Base-by-base conservation (phyloP, 1,140 invertebrate species). In the Rhynchophorus ferrugineus region DNA sequence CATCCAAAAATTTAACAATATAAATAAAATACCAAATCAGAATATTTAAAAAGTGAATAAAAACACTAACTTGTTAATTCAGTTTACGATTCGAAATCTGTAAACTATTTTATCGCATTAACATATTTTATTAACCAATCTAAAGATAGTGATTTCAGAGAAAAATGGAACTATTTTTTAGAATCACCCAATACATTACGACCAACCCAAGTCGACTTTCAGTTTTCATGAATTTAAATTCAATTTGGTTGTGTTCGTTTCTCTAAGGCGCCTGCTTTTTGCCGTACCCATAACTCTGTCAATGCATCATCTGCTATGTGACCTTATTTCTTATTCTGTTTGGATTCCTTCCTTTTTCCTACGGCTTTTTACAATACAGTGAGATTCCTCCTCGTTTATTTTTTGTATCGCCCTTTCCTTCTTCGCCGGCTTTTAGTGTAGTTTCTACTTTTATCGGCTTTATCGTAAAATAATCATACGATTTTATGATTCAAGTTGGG, bases 181-280 rank as follows among this genome's bases (percentile, higher is more conserved):
- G 38, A 41, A 41, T 19, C 14, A 7, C 38, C 38, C 38, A 41
- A 1, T 20, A 41, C 13, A 37, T 16, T 37, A 37, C 13, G 13
- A 16, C 35, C 35, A 37, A 16, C 17, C 35, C n/a, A 37, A n/a
- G 17, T 3, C 38, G 38, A 41, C 38, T 41, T 41, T 18, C 16
- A 41, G 16, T 41, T 41, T 39, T 41, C 38, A 41, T 41, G 38
- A 41, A 41, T 41, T 41, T 41, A 41, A 41, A 41, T 41, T 41
- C 38, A 41, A 41, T 41, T 41, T 41, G 6, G 38, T 41, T 18
- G 38, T 41, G 16, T 41, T 41, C 38, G 38, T 41, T 18, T 41
- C 38, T 41, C 38, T n/a, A 19, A 18, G 38, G 38, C 38, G 38
- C 38, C 38, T 41, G 38, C 14, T 41, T 41, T 41, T 41, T 41